phyloP scores from a whole-genome alignment of 1,140 invertebrate genomes.

The Sarcophaga bullata region DNA sequence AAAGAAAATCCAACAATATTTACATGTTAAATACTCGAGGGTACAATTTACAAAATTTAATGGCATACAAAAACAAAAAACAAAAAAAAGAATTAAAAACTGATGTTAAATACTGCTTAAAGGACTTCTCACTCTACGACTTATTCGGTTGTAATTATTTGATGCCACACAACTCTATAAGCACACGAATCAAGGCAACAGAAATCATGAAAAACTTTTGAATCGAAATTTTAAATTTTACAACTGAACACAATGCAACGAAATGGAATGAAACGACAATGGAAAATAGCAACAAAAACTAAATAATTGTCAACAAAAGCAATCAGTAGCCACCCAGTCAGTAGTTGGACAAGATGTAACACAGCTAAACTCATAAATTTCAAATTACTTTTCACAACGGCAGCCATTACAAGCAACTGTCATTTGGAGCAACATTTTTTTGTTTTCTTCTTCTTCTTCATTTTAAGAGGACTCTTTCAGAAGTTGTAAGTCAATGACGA shows the following conservation, averaged over 20 bases:
- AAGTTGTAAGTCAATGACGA: no score
- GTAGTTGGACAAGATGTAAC: background rate
- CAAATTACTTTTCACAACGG: background rate
- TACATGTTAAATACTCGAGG: slow-evolving; percentile 18
- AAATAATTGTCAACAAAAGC: slow-evolving; percentile 20
- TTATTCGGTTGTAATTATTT: background rate
- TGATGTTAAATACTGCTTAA: slow-evolving; percentile 19
- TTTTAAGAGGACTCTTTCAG: no score
- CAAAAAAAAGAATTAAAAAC: background rate
- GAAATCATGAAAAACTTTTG: background rate
- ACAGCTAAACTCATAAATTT: slow-evolving; percentile 12
- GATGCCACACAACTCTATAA: slow-evolving; percentile 4
- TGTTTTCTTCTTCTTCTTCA: no score
- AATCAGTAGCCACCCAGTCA: background rate
- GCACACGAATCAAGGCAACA: background rate
- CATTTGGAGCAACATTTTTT: background rate
- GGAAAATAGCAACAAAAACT: background rate
- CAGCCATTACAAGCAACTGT: slow-evolving; percentile 19
- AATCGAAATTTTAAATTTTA: no score
- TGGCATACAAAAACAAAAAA: background rate
- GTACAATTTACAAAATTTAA: slow-evolving; percentile 17
- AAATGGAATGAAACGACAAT: no score
- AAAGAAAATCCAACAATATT: background rate
- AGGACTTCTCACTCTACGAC: background rate
- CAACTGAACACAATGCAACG: no score